These are phyloP conservation scores for Delichon dasypus DNA, from an alignment of 2,797 vertebrate species.

Conservation along the genomic window DNA sequence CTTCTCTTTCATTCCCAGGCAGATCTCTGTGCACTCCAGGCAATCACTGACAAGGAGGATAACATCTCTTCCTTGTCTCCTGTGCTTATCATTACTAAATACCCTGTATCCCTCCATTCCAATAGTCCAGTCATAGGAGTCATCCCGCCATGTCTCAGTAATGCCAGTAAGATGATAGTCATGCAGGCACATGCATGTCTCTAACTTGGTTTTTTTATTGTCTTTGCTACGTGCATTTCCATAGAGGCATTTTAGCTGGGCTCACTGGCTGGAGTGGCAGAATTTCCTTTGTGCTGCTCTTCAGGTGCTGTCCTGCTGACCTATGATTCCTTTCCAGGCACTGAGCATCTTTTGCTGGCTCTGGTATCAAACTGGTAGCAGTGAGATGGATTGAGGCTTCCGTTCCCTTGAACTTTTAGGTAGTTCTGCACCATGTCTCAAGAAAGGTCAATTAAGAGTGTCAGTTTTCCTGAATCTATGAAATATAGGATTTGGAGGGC, in stretches of 20 bases:
- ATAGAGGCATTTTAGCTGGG: not conserved
- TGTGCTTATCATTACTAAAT: not conserved
- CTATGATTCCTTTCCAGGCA: rapidly evolving
- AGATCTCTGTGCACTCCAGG: rapidly evolving
- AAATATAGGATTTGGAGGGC: rapidly evolving
- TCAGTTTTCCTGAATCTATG: not conserved
- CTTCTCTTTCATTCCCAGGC: rapidly evolving
- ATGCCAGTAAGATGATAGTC: not conserved
- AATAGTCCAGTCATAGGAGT: not conserved
- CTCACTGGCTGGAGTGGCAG: not conserved
- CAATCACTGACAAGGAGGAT: not conserved
- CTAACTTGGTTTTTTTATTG: not conserved
- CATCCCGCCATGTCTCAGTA: not conserved
- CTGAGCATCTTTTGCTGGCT: not conserved
- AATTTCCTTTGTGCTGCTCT: not conserved
- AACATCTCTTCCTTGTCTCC: not conserved
- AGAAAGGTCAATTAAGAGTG: not conserved
- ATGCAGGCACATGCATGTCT: not conserved
- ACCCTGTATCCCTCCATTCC: not conserved
- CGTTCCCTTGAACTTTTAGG: not conserved
- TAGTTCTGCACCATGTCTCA: not conserved
- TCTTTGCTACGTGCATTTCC: rapidly evolving
- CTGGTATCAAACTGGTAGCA: not conserved
- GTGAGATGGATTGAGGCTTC: not conserved
- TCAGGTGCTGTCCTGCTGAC: not conserved